Evolutionary conservation across 1,140 invertebrate genomes (phyloP), one percentile per base, ranked within the genome.

Genomic region (Panulirus ornatus): DNA sequence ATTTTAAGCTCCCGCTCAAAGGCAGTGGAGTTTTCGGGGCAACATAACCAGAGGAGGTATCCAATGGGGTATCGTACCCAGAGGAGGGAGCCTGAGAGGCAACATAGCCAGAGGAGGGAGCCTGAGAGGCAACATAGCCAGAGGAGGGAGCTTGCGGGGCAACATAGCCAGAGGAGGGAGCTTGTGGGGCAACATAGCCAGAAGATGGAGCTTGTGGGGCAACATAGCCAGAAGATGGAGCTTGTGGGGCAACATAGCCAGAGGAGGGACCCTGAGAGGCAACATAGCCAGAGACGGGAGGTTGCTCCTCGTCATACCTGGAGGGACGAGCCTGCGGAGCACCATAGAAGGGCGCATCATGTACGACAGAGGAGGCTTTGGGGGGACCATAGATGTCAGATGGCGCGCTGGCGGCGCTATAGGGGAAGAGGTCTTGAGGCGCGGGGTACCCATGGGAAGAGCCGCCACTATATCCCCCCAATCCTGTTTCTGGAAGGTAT

Each of bases 321-420:
- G 42, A 51, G 11, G 78, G 19, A 0, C 42, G 78, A 81, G 5
- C 22, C 14, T n/a, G 27, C 8, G 51, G 44, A 44, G 78, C 78
- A 51, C 78, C 34, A 34, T 81, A 63, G 27, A 19, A 22, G 47
- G 79, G 79, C 9, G 79, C 79, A 38, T 27, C 63, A 30, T 38
- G 40, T 34, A 86, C 34, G 9, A 86, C 38, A 19, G 70, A 76
- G 11, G 84, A 86, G 9, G 84, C 11, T 44, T 86, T 86, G 11
- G 84, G 84, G 30, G 70, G 1, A 9, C 84, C 84, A 51, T 76
- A 86, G 8, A 44, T 19, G 22, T 27, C 9, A 36, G 63, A 27
- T 44, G 40, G 38, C 3, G 16, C 75, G 44, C 75, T 78, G 27
- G 73, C 36, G 27, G 73, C 44, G 30, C 44, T 51, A 14, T 79